phyloP scores from a whole-genome alignment of 1,140 invertebrate species.

The Diabrotica undecimpunctata region DNA sequence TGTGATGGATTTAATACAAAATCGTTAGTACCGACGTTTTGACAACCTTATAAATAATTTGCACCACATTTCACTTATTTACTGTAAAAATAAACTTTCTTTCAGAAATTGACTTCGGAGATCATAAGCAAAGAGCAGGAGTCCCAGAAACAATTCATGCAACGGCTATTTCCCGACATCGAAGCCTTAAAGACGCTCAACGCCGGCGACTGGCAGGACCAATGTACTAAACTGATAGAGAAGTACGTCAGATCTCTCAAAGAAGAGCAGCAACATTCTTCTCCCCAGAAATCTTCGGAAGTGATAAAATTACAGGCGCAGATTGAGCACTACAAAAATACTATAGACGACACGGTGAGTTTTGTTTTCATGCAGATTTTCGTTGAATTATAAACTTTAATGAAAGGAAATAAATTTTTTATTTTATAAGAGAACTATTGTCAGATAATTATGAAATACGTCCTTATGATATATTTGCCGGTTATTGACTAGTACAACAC shows the following conservation, averaged over 20 bases:
- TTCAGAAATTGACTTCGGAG: constrained; percentile 44
- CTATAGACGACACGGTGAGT: constrained; percentile 72
- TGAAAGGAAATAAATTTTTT: no score
- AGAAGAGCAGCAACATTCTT: constrained; percentile 13
- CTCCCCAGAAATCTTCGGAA: constrained; percentile 16
- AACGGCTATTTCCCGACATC: constrained; percentile 58
- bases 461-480: no score
- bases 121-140: constrained; percentile 54
- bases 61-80: background rate
- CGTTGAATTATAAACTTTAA: no score
- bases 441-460: no score
- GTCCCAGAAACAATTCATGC: constrained; percentile 55
- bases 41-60: no score
- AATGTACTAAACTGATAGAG: constrained; percentile 26
- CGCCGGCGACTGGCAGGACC: constrained; percentile 23
- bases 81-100: constrained; percentile 16
- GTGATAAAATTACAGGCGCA: constrained; percentile 60
- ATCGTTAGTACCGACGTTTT: no score
- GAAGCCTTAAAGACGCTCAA: constrained; percentile 42
- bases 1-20: background rate
- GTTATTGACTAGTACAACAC: no score
- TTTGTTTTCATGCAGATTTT: no score
- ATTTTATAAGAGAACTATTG: background rate
- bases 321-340: constrained; percentile 67
- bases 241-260: constrained; percentile 25